A percentile compares a stretch with the other conserved stretches of the same genome.
phyloP scores from a whole-genome alignment of 2,113 vertebrate species.

The Myiagra hebetior region DNA sequence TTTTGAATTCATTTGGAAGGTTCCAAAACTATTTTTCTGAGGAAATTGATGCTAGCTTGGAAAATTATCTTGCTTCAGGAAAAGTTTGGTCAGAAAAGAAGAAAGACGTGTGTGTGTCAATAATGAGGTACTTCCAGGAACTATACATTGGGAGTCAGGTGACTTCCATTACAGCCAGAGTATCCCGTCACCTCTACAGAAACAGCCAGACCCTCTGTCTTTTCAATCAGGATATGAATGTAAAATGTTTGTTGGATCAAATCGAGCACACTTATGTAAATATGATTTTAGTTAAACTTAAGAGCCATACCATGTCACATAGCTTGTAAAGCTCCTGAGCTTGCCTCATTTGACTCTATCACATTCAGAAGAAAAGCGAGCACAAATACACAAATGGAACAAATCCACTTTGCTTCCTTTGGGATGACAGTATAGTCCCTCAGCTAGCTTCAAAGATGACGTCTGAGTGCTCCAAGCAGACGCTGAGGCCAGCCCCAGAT shows the following conservation, averaged over 20 bases:
- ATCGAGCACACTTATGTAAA: neutral
- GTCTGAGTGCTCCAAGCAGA: neutral
- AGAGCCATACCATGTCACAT: neutral
- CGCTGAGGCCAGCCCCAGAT: neutral
- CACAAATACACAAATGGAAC: neutral
- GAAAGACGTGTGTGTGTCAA: neutral
- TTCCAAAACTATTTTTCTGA: neutral
- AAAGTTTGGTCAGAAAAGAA: neutral
- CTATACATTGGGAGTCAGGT: neutral
- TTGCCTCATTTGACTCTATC: neutral
- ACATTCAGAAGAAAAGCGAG: neutral
- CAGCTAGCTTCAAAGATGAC: neutral
- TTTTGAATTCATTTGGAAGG: neutral
- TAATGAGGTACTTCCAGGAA: neutral
- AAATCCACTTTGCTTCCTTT: neutral
- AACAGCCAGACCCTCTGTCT: neutral
- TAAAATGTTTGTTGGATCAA: neutral
- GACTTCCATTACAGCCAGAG: neutral
- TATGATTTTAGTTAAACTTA: neutral
- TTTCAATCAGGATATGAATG: neutral
- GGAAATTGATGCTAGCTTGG: neutral
- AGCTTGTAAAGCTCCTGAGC: neutral
- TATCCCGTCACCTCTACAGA: neutral
- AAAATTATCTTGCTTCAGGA: neutral
- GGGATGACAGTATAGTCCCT: neutral